A percentile compares a stretch with the other conserved stretches of the same genome.
Conservation (phyloP, 1,140 invertebrate species). For the Psix sp. region DNA sequence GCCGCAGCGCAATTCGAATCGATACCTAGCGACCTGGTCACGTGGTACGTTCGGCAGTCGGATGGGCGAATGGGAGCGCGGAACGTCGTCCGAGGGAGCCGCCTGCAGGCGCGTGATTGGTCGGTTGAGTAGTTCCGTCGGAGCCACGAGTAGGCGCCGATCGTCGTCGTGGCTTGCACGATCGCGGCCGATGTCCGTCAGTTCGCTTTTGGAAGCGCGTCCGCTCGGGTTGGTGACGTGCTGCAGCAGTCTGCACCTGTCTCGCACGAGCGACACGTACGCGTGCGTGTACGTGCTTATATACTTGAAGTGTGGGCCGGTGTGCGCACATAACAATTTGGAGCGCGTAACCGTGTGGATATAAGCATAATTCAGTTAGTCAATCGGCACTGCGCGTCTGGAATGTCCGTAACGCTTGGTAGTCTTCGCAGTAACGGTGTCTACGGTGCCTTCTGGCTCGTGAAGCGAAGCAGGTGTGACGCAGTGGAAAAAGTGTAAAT, state of each 20-base stretch:
- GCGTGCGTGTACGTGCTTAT: constrained; percentile 16
- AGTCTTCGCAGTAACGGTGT: constrained; percentile 44
- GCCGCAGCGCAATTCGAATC: constrained; percentile 84
- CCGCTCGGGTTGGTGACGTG: constrained; percentile 70
- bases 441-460: constrained; percentile 27
- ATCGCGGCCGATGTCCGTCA: constrained; percentile 65
- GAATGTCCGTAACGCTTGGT: constrained; percentile 31
- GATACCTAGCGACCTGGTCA: constrained; percentile 81
- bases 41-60: constrained; percentile 78
- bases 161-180: constrained; percentile 60
- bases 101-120: constrained; percentile 47
- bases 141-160: constrained; percentile 37
- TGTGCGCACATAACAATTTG: constrained; percentile 2
- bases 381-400: constrained; percentile 20
- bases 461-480: constrained; percentile 37
- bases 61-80: constrained; percentile 67
- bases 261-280: constrained; percentile 55
- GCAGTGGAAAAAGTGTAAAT: constrained; percentile 51
- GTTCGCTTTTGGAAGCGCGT: constrained; percentile 72
- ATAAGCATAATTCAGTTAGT: constrained; percentile 5
- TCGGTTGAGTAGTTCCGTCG: constrained; percentile 39
- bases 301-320: background rate
- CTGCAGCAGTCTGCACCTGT: constrained; percentile 62
- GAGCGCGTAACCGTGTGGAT: background rate
- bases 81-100: constrained; percentile 38